Base-by-base conservation (phyloP, 1,140 invertebrate genomes). In the Drosophila azteca region DNA sequence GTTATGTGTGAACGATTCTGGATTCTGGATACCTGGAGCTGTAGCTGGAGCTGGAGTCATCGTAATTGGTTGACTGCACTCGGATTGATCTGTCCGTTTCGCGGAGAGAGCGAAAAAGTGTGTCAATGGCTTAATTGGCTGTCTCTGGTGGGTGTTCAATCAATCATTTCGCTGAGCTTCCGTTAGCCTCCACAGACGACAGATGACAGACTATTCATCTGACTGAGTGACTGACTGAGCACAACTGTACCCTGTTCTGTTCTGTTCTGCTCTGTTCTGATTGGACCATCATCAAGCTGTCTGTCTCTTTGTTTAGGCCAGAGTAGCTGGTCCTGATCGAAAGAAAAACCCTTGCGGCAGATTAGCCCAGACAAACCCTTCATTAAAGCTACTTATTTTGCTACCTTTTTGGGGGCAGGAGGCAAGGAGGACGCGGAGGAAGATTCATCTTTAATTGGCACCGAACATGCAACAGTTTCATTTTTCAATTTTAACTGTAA, bases 401-500 rank as follows among this genome's bases (percentile, higher is more conserved):
- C 82, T 87, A 77, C 74, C 62, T 75, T 49, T 63, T 62, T 20
- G 43, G 49, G 45, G 61, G 52, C 29, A 9, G 44, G 20, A 57
- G 24, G 3, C 31, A 9, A 9, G 8, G 49, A 49, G 29, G 29
- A 51, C 52, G 1, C 13, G 35, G 35, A 39, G 35, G 35, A 39
- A 13, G 58, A 57, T 51, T 71, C 63, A 61, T 58, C 55, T 79
- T 88, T 88, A 88, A 88, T 88, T 88, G 81, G 76, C 83, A 71
- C 46, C 59, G 49, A 75, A 78, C 83, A 88, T 88, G 83, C 83
- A 88, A 88, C 68, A 88, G 72, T 83, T 83, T 88, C 76, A 88
- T 88, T 83, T 82, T 83, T 88, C 76, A 79, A 89, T 88, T 75
- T 83, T 79, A 88, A 88, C 83, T 88, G 83, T 88, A 88, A 88